phyloP scores from a whole-genome alignment of 2,113 vertebrate genomes.

The Archilochus colubris region DNA sequence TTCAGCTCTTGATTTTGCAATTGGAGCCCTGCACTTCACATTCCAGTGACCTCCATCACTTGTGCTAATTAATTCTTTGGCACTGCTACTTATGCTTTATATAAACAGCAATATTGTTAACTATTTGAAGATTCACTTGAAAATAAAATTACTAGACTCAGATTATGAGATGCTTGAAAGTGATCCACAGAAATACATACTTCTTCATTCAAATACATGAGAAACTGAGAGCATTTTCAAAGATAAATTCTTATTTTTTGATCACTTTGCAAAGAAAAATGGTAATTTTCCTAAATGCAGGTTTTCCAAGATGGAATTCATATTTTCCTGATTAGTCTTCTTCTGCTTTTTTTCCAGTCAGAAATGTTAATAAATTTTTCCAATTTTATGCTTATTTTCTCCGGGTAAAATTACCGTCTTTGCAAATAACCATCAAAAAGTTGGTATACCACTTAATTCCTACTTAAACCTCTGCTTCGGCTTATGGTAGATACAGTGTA shows the following conservation, averaged over 20 bases:
- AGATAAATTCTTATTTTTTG: not conserved
- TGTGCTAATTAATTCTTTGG: constrained; percentile 38
- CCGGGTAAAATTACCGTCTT: fast-evolving
- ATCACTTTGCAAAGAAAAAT: not conserved
- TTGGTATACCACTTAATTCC: not conserved
- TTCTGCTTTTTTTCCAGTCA: not conserved
- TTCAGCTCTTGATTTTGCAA: constrained; percentile 21
- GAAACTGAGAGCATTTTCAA: not conserved
- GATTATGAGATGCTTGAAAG: not conserved
- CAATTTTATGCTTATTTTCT: not conserved
- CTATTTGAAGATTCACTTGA: not conserved
- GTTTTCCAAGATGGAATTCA: not conserved
- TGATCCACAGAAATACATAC: not conserved
- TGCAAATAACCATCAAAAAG: not conserved
- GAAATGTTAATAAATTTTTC: not conserved
- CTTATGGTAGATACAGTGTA: not conserved
- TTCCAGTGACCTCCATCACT: constrained; percentile 37
- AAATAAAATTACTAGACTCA: constrained; percentile 6
- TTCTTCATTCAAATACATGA: not conserved
- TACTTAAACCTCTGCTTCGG: not conserved
- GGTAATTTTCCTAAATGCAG: not conserved
- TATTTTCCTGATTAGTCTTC: not conserved
- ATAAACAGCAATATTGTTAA: constrained; percentile 30
- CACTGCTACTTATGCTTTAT: constrained; percentile 32
- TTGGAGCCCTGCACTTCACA: constrained; percentile 16